A percentile compares a stretch with the other conserved stretches of the same genome.
These are phyloP conservation scores for Tauraco erythrolophus DNA, from an alignment of 2,113 vertebrate genomes.

Conservation along the genomic window DNA sequence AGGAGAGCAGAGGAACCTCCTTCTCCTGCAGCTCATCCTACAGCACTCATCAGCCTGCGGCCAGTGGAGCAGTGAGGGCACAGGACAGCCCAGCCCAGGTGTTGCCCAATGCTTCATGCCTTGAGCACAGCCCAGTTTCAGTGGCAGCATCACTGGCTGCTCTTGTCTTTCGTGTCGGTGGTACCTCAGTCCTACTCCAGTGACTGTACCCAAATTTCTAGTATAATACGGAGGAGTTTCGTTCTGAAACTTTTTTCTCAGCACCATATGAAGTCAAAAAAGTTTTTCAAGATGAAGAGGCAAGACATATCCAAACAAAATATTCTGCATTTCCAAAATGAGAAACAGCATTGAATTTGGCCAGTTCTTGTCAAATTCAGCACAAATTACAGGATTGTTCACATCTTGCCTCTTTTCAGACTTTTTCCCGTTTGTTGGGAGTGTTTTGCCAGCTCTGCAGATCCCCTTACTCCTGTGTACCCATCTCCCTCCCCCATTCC, in stretches of 20 bases:
- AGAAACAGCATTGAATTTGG: background rate
- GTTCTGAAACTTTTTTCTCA: background rate
- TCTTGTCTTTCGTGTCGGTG: background rate
- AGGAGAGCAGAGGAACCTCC: background rate
- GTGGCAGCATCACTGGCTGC: background rate
- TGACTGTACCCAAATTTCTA: background rate
- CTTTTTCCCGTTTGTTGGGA: background rate
- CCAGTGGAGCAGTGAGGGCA: background rate
- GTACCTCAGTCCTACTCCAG: background rate
- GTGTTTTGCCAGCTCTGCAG: background rate
- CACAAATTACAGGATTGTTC: background rate
- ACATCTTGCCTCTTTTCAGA: background rate
- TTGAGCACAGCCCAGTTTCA: background rate
- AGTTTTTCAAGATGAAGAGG: background rate
- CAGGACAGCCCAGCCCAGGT: background rate
- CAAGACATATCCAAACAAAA: background rate
- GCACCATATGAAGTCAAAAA: background rate
- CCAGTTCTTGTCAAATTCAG: background rate
- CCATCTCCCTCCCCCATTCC: background rate
- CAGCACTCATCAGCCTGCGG: background rate
- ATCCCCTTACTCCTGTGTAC: background rate
- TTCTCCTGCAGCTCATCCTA: background rate
- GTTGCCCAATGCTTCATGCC: accelerated
- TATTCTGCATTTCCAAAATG: background rate
- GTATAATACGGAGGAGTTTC: background rate